Conservation (phyloP, 92 coral and sea anemone species). For the Porites lobata region DNA sequence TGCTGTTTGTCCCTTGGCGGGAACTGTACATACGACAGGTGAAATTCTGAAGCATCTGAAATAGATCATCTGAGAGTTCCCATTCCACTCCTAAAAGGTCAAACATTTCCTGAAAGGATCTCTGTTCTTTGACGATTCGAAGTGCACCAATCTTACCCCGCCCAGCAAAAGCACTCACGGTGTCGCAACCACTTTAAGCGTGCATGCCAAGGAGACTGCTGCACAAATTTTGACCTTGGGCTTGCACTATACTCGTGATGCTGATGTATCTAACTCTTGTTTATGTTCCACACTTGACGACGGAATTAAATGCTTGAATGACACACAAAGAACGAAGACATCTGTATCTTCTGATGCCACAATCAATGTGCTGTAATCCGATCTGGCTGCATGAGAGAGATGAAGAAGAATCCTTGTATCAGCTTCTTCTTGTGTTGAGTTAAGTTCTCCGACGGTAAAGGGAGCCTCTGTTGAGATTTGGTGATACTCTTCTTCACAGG, state of each 20-base stretch:
- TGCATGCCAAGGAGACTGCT: constrained; percentile 71
- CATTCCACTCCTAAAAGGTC: constrained; percentile 49
- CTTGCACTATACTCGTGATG: constrained; percentile 58
- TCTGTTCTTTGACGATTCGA: constrained; percentile 30
- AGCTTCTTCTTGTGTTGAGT: constrained; percentile 72
- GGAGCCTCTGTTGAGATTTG: constrained; percentile 45
- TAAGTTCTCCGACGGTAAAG: constrained; percentile 33
- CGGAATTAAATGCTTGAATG: too few species aligned
- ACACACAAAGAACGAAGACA: constrained; percentile 59
- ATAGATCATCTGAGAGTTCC: constrained; percentile 47
- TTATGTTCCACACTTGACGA: constrained; percentile 67
- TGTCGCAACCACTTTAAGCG: constrained; percentile 77
- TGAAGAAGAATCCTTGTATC: constrained; percentile 66
- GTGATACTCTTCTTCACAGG: constrained; percentile 50
- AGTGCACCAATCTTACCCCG: constrained; percentile 53
- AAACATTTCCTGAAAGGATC: constrained; percentile 40
- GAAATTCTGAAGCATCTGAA: constrained; percentile 39
- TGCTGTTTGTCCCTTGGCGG: constrained; percentile 39
- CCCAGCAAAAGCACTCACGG: constrained; percentile 78
- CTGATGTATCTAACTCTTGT: constrained; percentile 59
- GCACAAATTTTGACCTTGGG: constrained; percentile 59
- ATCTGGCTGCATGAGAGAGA: constrained; percentile 54
- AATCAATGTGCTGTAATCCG: constrained; percentile 48
- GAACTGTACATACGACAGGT: constrained; percentile 54
- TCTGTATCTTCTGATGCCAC: constrained; percentile 74